Base-by-base conservation (phyloP, 2,888 invertebrate genomes). In the Leptopilina drosophilae region DNA sequence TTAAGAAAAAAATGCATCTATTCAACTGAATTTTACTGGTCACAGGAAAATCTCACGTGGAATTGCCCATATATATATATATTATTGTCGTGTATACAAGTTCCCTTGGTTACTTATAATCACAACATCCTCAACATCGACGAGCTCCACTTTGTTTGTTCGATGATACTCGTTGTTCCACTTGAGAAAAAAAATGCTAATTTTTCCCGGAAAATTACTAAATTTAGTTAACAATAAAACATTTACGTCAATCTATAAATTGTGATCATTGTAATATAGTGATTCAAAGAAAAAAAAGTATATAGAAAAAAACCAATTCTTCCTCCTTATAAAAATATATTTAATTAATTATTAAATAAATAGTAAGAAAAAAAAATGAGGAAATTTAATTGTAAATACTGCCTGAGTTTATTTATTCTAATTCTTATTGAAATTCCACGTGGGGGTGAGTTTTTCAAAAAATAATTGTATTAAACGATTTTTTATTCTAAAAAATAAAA, bases 71-170 rank as follows among this genome's bases (percentile, higher is more conserved):
- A 20, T 20, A 12, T 69, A 20, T 20, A 20, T 20, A 12, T 69
- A 53, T 49, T 20, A 15, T 49, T 69, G 14, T 69, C 26, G 9
- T 20, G 9, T 20, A 69, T 76, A 33, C 33, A 33, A 78, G 87
- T 87, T 84, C 81, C 87, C 87, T 81, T 84, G 86, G 87, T 84
- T 84, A 87, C 87, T 79, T 81, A 65, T 46, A 73, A 81, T 78
- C 87, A 86, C 84, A 87, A 87, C 87, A 87, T 77, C 80, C 64
- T 64, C 33, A 75, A 77, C 64, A 79, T 76, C 77, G 46, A 26
- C 69, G 53, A 53, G 77, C 78, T 66, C 42, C 46, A 42, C 42
- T 69, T 26, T 59, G 42, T 14, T 20, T 33, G 53, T 56, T 53
- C 20, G 5, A 64, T 77, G 64, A 15, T 65, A 14, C 15, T 77